Evolutionary conservation across 2,113 vertebrate genomes (phyloP).

Genomic region (Oncorhynchus tshawytscha): DNA sequence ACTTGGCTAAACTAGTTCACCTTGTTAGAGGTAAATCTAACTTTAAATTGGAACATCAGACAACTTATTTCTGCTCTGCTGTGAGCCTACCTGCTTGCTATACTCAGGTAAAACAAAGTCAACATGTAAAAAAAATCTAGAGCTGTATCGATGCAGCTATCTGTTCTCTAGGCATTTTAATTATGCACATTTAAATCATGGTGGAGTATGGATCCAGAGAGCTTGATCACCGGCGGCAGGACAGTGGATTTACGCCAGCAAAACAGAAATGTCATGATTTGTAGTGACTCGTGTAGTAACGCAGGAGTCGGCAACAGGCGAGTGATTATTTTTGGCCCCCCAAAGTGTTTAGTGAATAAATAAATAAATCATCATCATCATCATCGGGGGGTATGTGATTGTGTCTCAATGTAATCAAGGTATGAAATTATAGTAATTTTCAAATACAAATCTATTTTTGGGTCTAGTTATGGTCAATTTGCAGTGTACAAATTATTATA

Average conservation of each 20-base stretch:
- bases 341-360: no score
- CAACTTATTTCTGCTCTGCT: constrained; percentile 16
- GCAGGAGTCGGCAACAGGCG: no score
- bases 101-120: neutral
- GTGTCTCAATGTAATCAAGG: no score
- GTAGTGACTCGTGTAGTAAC: constrained; percentile 11
- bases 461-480: no score
- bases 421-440: no score
- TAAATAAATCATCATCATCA: no score
- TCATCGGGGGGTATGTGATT: no score
- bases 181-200: neutral
- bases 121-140: neutral
- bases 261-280: constrained; percentile 19
- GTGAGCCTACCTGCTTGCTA: neutral
- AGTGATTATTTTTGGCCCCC: no score
- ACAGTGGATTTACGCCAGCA: neutral
- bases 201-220: neutral
- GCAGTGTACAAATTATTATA: no score
- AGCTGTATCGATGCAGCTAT: neutral
- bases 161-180: neutral
- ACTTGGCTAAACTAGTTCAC: constrained; percentile 53
- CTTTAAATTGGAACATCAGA: constrained; percentile 47
- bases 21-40: constrained; percentile 38
- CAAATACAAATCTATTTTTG: no score
- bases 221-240: neutral